These are phyloP conservation scores for Cossypha heuglini DNA, from an alignment of 2,797 vertebrate species.

Conservation along the genomic window DNA sequence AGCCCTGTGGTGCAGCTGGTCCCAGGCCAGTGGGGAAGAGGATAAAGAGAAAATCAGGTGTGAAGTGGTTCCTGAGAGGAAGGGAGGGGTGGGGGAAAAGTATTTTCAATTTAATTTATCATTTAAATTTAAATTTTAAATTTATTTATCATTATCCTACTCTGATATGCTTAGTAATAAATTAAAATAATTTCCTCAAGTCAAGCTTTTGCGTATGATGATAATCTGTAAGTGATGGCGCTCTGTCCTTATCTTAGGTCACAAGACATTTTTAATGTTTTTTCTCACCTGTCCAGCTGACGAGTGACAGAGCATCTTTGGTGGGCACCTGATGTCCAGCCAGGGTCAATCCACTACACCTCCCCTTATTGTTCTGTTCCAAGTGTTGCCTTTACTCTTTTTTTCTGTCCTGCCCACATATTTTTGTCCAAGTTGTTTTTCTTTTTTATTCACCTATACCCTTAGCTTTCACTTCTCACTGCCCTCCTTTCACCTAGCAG, in stretches of 20 bases:
- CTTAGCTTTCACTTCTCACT: background rate
- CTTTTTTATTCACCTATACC: background rate
- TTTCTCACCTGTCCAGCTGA: background rate
- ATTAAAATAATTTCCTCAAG: background rate
- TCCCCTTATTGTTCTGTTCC: background rate
- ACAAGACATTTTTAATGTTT: rapidly evolving
- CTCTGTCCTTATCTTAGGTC: background rate
- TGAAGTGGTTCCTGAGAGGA: background rate
- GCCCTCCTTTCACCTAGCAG: background rate
- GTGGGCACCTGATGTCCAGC: background rate
- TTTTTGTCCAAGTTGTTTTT: background rate
- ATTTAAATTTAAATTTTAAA: too few relatives aligned
- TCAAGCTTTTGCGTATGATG: background rate
- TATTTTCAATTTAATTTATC: background rate
- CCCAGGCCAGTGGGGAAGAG: background rate
- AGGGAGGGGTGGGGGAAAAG: rapidly evolving
- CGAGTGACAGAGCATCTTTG: background rate
- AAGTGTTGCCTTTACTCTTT: background rate
- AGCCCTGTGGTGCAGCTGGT: rapidly evolving
- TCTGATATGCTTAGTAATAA: background rate
- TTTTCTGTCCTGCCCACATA: background rate
- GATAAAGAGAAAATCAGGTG: background rate
- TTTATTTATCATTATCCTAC: background rate
- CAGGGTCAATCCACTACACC: background rate
- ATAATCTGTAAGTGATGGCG: rapidly evolving